Percentiles rank a stretch among this genome's conserved stretches.
These are phyloP conservation scores for Dasysyrphus tricinctus DNA, from an alignment of 2,888 invertebrate species.

Conservation along the genomic window DNA sequence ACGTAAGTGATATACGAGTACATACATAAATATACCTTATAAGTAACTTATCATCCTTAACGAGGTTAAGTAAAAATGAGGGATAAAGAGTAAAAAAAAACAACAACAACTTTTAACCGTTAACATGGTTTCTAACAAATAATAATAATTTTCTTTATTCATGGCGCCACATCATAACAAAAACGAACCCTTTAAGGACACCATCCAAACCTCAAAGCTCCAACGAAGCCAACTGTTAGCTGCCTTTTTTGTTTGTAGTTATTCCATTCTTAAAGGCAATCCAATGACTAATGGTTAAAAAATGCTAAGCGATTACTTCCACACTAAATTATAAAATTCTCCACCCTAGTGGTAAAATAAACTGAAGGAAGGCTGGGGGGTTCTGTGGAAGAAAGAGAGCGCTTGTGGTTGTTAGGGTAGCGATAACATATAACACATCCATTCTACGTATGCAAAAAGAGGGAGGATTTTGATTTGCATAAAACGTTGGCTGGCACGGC, in stretches of 20 bases:
- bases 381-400: not conserved
- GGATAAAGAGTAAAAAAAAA: not conserved
- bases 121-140: constrained; percentile 34
- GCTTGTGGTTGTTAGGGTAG: constrained; percentile 29
- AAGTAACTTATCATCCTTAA: constrained; percentile 25
- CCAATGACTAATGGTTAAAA: constrained; percentile 70
- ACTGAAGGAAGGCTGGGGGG: not conserved
- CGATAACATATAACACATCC: constrained; percentile 67
- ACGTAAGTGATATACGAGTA: constrained; percentile 26
- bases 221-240: constrained; percentile 27
- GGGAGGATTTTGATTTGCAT: constrained; percentile 69
- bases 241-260: constrained; percentile 18
- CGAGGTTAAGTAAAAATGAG: constrained; percentile 37
- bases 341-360: constrained; percentile 10
- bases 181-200: constrained; percentile 8
- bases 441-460: constrained; percentile 29
- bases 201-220: constrained; percentile 13
- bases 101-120: constrained; percentile 14
- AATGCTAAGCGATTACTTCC: constrained; percentile 69
- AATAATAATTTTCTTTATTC: constrained; percentile 37
- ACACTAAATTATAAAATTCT: constrained; percentile 68
- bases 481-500: constrained; percentile 59
- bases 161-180: constrained; percentile 39
- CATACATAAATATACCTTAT: not conserved
- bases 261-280: constrained; percentile 38